Percentiles rank a stretch among this genome's conserved stretches.
Conservation (phyloP, 2,113 vertebrate genomes). For the Pseudolaguvia tuberculata region DNA sequence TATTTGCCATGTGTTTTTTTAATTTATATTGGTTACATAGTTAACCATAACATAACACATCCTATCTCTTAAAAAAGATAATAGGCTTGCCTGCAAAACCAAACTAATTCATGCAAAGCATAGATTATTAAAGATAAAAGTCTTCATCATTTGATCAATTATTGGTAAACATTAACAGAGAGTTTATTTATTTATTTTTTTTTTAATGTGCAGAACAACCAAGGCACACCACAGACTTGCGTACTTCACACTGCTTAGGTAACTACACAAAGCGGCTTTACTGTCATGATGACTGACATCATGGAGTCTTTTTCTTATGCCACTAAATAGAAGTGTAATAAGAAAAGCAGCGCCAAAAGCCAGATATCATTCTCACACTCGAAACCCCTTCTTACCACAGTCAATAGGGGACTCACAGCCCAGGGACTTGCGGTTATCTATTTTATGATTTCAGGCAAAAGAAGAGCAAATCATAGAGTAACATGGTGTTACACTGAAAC, state of each 20-base stretch:
- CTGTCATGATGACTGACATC: constrained; percentile 5
- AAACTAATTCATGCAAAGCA: constrained; percentile 10
- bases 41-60: too few species aligned
- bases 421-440: constrained; percentile 67
- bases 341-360: constrained; percentile 39
- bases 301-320: neutral
- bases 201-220: neutral
- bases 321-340: constrained; percentile 23
- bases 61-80: neutral
- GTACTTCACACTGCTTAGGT: constrained; percentile 1
- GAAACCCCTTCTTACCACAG: constrained; percentile 66
- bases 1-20: neutral
- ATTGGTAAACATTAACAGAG: too few species aligned
- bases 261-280: neutral
- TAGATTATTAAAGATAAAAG: neutral
- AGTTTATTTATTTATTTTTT: too few species aligned
- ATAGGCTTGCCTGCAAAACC: neutral
- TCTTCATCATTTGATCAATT: neutral
- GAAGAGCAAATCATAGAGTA: constrained; percentile 61
- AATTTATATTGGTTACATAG: neutral
- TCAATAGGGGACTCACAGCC: constrained; percentile 71
- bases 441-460: constrained; percentile 63
- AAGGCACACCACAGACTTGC: neutral
- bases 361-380: constrained; percentile 31
- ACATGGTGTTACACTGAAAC: neutral